Percentiles rank a stretch among this genome's conserved stretches.
Conservation (phyloP, 2,797 vertebrate genomes). For the Falco columbarius region DNA sequence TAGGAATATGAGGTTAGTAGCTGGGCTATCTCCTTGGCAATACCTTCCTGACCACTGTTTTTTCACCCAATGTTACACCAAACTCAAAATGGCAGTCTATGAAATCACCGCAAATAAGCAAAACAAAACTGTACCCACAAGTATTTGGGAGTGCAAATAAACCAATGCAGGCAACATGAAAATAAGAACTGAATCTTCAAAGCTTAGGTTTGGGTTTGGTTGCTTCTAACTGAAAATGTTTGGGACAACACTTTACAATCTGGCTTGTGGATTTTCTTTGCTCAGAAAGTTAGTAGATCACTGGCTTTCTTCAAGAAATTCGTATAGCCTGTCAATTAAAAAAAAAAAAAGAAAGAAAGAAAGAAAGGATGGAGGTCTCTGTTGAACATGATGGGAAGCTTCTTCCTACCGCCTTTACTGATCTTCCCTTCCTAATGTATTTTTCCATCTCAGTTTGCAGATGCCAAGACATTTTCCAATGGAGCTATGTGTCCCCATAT, state of each 20-base stretch:
- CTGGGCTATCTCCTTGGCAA: background rate
- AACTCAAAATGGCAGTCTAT: background rate
- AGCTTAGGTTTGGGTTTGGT: background rate
- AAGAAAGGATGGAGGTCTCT: background rate
- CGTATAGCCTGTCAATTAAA: background rate
- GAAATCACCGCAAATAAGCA: background rate
- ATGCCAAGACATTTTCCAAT: background rate
- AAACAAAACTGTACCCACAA: background rate
- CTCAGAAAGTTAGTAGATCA: background rate
- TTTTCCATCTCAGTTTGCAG: background rate
- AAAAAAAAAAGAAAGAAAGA: too few relatives aligned
- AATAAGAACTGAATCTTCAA: background rate
- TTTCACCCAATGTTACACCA: fast-evolving
- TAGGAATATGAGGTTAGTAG: background rate
- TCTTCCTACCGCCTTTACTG: background rate
- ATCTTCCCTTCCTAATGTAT: background rate
- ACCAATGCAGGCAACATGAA: background rate
- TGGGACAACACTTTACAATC: background rate
- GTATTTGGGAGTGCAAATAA: background rate
- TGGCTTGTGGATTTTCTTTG: background rate
- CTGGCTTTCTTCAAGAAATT: background rate
- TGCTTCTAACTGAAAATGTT: background rate
- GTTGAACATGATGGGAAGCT: background rate
- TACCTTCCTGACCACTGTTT: background rate
- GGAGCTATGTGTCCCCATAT: background rate